A percentile compares a stretch with the other conserved stretches of the same genome.
phyloP scores from a whole-genome alignment of 2,797 vertebrate species.

The Dicrostonyx torquatus region DNA sequence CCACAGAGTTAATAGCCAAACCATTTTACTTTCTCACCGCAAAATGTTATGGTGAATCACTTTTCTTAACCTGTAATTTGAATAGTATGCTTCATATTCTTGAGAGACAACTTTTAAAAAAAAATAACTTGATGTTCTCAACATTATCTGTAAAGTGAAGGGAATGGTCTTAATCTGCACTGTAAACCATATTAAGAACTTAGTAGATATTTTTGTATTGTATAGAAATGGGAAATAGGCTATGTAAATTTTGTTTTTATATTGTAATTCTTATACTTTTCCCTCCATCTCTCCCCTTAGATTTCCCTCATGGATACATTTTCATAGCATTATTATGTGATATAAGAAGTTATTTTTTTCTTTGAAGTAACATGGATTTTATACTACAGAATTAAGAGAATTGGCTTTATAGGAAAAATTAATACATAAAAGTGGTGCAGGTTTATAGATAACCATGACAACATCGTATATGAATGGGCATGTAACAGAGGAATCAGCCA shows the following conservation, averaged over 20 bases:
- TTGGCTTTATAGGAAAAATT: constrained; percentile 82
- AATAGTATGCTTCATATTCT: constrained; percentile 52
- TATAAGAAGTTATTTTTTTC: constrained; percentile 79
- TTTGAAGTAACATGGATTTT: constrained; percentile 88
- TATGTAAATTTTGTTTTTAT: constrained; percentile 62
- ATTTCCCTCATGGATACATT: constrained; percentile 82
- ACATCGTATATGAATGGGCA: constrained; percentile 97
- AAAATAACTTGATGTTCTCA: constrained; percentile 22
- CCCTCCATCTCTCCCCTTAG: constrained; percentile 80
- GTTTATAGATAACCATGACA: constrained; percentile 90
- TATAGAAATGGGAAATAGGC: constrained; percentile 51
- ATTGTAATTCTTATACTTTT: constrained; percentile 67
- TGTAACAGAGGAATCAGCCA: constrained; percentile 91
- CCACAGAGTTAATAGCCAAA: constrained; percentile 21
- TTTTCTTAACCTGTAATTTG: constrained; percentile 57
- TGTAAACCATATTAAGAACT: constrained; percentile 45
- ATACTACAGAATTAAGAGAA: constrained; percentile 75
- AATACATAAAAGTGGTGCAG: constrained; percentile 78
- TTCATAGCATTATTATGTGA: constrained; percentile 76
- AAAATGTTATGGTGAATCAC: constrained; percentile 29
- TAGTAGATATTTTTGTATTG: constrained; percentile 30
- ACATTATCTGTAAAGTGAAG: constrained; percentile 52
- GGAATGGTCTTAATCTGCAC: constrained; percentile 25
- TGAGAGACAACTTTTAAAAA: not conserved
- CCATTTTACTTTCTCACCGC: constrained; percentile 28